Base-by-base conservation (phyloP, 2,797 vertebrate species). In the Cheirogaleus major region DNA sequence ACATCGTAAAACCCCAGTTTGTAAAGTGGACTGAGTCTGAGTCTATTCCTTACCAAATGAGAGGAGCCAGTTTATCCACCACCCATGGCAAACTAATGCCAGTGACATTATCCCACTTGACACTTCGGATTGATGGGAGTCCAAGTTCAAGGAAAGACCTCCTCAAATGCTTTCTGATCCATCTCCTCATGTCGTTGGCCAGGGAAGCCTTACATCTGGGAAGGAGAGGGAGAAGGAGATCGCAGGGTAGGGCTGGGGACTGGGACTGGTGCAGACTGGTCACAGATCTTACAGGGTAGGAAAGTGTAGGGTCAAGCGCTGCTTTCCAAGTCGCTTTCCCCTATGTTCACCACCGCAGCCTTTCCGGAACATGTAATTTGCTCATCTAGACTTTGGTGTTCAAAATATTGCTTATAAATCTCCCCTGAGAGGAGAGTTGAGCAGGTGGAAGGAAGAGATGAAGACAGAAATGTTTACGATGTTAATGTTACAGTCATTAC, bases 291-390 rank as follows among this genome's bases (percentile, higher is more conserved):
- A 0, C 0, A 10, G 45, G 45, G 11, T 6, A 43, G 38, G 80
- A 35, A 89, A 10, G 30, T 0, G 0, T 0, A 52, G 95, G 79
- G 0, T 45, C n/a, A 20, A 41, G 52, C 15, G 14, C 30, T 82
- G 38, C 18, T 27, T 25, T 38, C 52, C 15, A 22, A 48, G 32
- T 18, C 18, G 20, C 12, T 73, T 76, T 1, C 30, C 38, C 4
- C 23, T 18, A 0, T 38, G 11, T 27, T 38, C 18, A 45, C 30
- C 57, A 11, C 9, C 7, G 3, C 1, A 17, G 52, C 45, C 41
- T 76, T 82, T 69, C 70, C 80, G 67, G 93, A 57, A 5, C 45
- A 45, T 41, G 22, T 32, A 35, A 4, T 48, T 15, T 23, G 1
- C 41, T 52, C 30, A 57, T 30, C 5, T 23, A 13, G 48, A 7